phyloP scores from a whole-genome alignment of 2,113 vertebrate species.

The Sphaerodactylus townsendi region DNA sequence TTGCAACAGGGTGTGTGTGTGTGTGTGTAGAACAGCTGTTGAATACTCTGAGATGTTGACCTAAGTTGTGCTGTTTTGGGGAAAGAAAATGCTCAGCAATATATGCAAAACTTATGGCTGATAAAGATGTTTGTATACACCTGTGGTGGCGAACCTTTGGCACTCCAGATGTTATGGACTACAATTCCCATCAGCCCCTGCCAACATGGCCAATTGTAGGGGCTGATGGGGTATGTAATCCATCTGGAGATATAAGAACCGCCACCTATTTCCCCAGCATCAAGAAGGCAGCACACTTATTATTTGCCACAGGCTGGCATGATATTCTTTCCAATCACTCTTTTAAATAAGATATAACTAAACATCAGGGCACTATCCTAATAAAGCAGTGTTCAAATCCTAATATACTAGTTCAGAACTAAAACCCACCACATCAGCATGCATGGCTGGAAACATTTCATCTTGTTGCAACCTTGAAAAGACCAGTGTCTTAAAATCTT shows the following conservation, averaged over 20 bases:
- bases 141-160: no score
- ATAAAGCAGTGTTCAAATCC: background rate
- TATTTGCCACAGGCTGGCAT: background rate
- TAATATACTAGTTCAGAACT: background rate
- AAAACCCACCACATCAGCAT: background rate
- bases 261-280: no score
- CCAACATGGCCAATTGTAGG: no score
- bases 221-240: no score
- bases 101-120: background rate
- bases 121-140: background rate
- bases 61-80: background rate
- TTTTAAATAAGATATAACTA: no score
- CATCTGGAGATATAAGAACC: no score
- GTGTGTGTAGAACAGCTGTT: background rate
- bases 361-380: background rate
- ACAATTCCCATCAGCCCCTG: no score
- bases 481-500: background rate
- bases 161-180: no score
- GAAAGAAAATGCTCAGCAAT: background rate
- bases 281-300: background rate
- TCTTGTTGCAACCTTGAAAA: background rate
- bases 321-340: background rate
- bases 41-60: background rate
- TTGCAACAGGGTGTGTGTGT: background rate
- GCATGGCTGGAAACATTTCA: background rate